phyloP scores from a whole-genome alignment of 2,888 invertebrate genomes.

The Sesamia inferens region DNA sequence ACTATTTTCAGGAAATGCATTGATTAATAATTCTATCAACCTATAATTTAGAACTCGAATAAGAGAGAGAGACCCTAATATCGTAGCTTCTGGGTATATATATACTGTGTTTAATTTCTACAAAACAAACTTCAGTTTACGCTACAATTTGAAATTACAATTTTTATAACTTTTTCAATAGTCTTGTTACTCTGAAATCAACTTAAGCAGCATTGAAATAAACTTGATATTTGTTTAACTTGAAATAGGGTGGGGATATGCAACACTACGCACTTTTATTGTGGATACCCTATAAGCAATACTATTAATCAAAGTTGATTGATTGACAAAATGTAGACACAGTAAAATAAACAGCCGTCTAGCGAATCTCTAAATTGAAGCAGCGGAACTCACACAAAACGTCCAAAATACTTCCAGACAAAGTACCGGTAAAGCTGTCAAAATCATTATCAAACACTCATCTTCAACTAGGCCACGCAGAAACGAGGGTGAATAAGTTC shows the following conservation, averaged over 20 bases:
- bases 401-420: constrained; percentile 13
- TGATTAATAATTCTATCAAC: too few species aligned
- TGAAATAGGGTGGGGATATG: too few species aligned
- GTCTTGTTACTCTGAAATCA: too few species aligned
- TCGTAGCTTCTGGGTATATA: too few species aligned
- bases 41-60: not conserved
- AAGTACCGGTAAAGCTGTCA: constrained; percentile 41
- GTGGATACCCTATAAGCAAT: not conserved
- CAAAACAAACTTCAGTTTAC: too few species aligned
- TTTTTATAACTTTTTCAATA: too few species aligned
- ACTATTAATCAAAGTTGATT: not conserved
- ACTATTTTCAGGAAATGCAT: too few species aligned
- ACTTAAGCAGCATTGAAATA: too few species aligned
- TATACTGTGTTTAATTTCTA: too few species aligned
- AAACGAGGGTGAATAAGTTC: constrained; percentile 51
- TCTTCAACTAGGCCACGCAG: constrained; percentile 38
- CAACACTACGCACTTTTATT: too few species aligned
- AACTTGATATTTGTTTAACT: too few species aligned
- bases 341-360: not conserved
- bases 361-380: constrained; percentile 8
- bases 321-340: not conserved
- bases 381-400: constrained; percentile 10
- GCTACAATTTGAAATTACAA: too few species aligned
- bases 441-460: constrained; percentile 51
- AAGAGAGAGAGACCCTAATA: not conserved